These are phyloP conservation scores for Agrochola circellaris DNA, from an alignment of 2,888 invertebrate genomes.

Conservation along the genomic window DNA sequence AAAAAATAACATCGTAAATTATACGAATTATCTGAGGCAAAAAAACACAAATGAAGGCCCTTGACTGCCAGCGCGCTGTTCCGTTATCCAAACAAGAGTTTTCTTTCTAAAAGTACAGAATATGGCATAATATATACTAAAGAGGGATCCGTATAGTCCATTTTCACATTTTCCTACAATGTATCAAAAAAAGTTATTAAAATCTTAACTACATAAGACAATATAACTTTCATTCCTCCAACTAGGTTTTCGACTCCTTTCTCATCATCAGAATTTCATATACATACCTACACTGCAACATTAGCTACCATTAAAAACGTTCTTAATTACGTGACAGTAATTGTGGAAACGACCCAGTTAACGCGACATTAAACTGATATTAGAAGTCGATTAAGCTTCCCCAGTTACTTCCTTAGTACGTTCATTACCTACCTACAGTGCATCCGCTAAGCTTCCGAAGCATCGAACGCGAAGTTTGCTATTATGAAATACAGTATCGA, in stretches of 20 bases:
- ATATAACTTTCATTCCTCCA: not conserved
- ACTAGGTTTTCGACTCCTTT: not conserved
- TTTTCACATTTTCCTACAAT: not conserved
- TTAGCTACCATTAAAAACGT: conserved; percentile 31
- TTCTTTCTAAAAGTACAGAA: not conserved
- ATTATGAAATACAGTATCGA: conserved; percentile 12
- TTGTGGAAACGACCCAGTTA: conserved; percentile 59
- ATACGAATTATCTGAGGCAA: not conserved
- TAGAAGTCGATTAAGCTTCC: conserved; percentile 58
- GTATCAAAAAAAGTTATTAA: not conserved
- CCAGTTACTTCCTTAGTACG: conserved; percentile 47
- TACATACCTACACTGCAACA: conserved; percentile 15
- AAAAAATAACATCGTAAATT: conserved; percentile 1
- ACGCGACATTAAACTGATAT: conserved; percentile 58
- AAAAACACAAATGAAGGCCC: not conserved
- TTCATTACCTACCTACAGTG: conserved; percentile 37
- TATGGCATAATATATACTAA: not conserved
- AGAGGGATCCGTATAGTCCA: no score
- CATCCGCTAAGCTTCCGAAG: conserved; percentile 15
- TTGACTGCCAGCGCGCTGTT: not conserved
- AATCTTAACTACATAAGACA: not conserved
- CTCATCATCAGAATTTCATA: conserved; percentile 1
- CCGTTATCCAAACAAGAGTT: conserved; percentile 2
- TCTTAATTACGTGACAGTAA: conserved; percentile 58
- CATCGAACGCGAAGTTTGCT: conserved; percentile 15